These are phyloP conservation scores for Eubucco bourcierii DNA, from an alignment of 2,113 vertebrate species.

Conservation along the genomic window DNA sequence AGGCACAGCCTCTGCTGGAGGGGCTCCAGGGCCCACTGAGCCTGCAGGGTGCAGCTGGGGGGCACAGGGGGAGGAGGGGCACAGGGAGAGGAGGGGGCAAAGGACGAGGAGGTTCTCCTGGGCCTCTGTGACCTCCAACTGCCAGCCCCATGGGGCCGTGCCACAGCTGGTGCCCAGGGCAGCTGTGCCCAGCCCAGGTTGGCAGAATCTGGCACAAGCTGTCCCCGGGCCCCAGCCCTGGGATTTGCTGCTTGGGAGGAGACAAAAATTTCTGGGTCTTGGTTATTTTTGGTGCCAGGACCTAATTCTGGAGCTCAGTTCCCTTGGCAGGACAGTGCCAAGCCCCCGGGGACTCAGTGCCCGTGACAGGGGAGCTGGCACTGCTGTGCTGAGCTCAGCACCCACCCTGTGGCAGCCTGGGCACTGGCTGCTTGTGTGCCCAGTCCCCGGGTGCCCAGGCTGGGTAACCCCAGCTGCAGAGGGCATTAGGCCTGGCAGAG, in stretches of 20 bases:
- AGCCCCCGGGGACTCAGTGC: background rate
- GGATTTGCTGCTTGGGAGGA: conserved; percentile 42
- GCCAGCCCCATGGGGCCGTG: accelerated
- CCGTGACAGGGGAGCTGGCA: background rate
- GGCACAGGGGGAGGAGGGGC: no score
- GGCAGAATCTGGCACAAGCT: conserved; percentile 1
- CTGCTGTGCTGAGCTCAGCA: conserved; percentile 8
- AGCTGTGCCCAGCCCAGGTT: background rate
- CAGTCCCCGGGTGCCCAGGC: no score
- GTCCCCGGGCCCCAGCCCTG: conserved; percentile 36
- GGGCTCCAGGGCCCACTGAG: background rate
- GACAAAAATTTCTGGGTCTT: conserved; percentile 48
- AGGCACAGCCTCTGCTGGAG: background rate
- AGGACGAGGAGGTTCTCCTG: background rate
- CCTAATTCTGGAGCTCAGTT: conserved; percentile 56
- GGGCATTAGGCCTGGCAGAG: no score
- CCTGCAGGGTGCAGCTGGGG: accelerated
- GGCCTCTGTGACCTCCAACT: background rate
- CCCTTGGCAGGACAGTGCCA: conserved; percentile 27
- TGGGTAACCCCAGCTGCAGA: no score
- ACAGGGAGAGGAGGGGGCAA: no score
- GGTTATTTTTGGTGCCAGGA: conserved; percentile 41
- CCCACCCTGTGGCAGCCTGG: accelerated
- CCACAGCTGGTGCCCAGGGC: accelerated
- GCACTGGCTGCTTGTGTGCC: no score